Evolutionary conservation across 2,113 vertebrate genomes (phyloP).

Genomic region (Origma solitaria): DNA sequence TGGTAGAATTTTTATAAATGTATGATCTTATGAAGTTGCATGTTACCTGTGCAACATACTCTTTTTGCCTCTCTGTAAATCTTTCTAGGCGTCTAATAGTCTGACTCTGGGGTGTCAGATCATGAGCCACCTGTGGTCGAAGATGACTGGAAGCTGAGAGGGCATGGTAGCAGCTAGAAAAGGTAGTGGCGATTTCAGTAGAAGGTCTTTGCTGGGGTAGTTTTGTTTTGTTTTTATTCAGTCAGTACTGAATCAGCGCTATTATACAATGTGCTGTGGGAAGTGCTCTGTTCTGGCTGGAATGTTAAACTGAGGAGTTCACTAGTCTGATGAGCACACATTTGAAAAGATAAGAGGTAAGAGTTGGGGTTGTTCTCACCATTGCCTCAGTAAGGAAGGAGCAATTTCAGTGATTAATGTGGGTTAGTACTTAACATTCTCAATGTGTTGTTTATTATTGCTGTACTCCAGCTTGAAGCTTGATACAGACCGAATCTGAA

Average conservation of each 20-base stretch:
- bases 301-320: slow-evolving; percentile 17
- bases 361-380: neutral
- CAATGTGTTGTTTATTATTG: neutral
- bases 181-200: neutral
- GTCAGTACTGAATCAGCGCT: slow-evolving; percentile 50
- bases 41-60: fast-evolving
- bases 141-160: neutral
- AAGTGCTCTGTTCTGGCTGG: slow-evolving; percentile 37
- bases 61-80: neutral
- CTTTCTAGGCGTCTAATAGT: neutral
- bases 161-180: neutral
- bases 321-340: neutral
- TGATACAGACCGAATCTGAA: neutral
- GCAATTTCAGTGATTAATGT: neutral
- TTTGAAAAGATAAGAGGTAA: neutral
- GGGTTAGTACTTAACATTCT: neutral
- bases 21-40: neutral
- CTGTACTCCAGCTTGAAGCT: neutral
- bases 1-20: neutral
- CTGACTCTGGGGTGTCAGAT: neutral
- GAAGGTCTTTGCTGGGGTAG: neutral
- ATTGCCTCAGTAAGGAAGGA: neutral
- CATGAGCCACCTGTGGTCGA: neutral
- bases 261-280: slow-evolving; percentile 41
- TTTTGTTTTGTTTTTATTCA: slow-evolving; percentile 36